phyloP scores from a whole-genome alignment of 2,113 vertebrate genomes.

The Phyllostomus discolor region DNA sequence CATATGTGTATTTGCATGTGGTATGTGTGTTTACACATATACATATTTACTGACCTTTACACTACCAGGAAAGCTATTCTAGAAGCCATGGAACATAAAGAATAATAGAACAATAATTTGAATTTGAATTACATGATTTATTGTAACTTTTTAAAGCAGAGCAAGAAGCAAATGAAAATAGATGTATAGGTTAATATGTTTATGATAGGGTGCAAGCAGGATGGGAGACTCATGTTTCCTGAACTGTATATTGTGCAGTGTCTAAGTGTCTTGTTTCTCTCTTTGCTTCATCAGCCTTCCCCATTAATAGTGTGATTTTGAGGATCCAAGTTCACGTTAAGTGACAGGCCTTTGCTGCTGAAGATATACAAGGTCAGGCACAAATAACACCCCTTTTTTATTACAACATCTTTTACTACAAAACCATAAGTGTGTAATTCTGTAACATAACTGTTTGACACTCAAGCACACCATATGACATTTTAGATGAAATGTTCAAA shows the following conservation, averaged over 20 bases:
- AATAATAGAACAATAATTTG: background rate
- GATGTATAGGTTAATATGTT: background rate
- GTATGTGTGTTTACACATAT: background rate
- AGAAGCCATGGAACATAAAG: background rate
- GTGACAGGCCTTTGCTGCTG: background rate
- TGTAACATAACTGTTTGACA: too few relatives aligned
- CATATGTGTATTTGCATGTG: background rate
- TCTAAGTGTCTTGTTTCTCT: background rate
- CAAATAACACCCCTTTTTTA: too few relatives aligned
- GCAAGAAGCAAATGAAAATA: background rate
- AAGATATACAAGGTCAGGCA: background rate
- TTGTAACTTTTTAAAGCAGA: background rate
- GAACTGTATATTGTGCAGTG: background rate
- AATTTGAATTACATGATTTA: background rate
- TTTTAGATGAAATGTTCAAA: too few relatives aligned
- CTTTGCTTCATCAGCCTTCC: background rate
- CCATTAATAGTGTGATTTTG: background rate
- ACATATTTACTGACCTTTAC: background rate
- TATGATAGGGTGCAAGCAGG: background rate
- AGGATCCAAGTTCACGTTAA: background rate
- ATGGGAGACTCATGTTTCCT: background rate
- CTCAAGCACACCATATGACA: too few relatives aligned
- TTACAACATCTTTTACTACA: too few relatives aligned
- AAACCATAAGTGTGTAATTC: too few relatives aligned
- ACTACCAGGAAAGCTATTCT: background rate